Base-by-base conservation (phyloP, 2,113 vertebrate genomes). In the Aphyosemion australe region DNA sequence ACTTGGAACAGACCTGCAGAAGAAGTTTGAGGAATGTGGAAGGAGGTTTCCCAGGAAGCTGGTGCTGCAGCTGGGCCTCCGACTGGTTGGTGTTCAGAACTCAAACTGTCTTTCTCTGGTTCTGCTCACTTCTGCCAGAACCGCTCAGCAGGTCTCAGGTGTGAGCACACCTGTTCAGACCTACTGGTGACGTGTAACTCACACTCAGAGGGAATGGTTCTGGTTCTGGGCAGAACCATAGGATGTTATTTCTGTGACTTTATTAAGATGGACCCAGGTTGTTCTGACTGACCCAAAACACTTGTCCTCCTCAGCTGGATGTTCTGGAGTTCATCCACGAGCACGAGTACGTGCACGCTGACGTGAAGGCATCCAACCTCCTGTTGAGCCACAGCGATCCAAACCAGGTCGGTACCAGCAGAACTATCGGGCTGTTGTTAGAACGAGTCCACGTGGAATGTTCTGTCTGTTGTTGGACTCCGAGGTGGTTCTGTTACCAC, bases 351-450 rank as follows among this genome's bases (percentile, higher is more conserved):
- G 97, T 97, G 12, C 97, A 99, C 0, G 96, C 94, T 9, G 97
- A 99, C 66, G 94, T 99, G 84, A 99, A 99, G 91, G 96, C 97
- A 4, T 95, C 96, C 42, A 99, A 98, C 84, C 95, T 99, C 51
- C 93, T 98, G 50, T 85, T 98, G 84, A 94, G 94, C 87, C 82
- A 94, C 89, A 93, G 87, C 59, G 91, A 96, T 83, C 94, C 95
- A 11, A 92, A 96, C 91, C 95, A 97, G 96, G 97, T 98, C 83
- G 84, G 92, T 91, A 20, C 4, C 34, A 15, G 15, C 3, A 13
- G 15, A 32, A 26, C 11, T 16, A 48, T 6, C 45, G 26, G 2
- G 12, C n/a, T n/a, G n/a, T n/a, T n/a, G n/a, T n/a, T n/a, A n/a
- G n/a, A n/a, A n/a, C n/a, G n/a, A n/a, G n/a, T n/a, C n/a, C n/a